Evolutionary conservation across 53 echinoderm and acorn worm genomes (phyloP).

Genomic region (Holothuria leucospilota): DNA sequence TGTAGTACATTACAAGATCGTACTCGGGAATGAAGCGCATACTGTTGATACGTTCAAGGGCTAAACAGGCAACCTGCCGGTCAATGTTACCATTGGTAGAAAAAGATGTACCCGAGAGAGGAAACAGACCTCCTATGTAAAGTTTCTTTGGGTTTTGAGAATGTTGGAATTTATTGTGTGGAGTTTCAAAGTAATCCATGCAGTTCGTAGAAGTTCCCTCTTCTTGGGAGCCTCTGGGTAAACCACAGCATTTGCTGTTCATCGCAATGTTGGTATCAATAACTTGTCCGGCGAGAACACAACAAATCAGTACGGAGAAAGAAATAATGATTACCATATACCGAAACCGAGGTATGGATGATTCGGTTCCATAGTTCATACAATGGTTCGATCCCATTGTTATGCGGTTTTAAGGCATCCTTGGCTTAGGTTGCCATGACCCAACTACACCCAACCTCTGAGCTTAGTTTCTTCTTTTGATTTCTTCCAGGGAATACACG

Average conservation of each 20-base stretch:
- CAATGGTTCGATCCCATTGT: slow-evolving; percentile 42
- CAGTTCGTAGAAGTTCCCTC: slow-evolving; percentile 21
- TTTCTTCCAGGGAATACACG: background rate
- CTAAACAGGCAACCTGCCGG: slow-evolving; percentile 85
- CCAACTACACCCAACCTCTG: background rate
- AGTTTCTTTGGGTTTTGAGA: slow-evolving; percentile 60
- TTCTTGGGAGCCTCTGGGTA: background rate
- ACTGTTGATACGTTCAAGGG: slow-evolving; percentile 83
- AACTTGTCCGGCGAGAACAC: slow-evolving; percentile 1
- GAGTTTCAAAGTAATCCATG: slow-evolving; percentile 31
- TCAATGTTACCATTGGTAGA: slow-evolving; percentile 78
- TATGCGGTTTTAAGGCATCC: background rate
- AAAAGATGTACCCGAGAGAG: slow-evolving; percentile 71
- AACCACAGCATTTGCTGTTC: slow-evolving; percentile 47
- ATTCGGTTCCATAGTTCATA: background rate
- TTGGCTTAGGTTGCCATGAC: slow-evolving; percentile 25
- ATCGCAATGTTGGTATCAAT: slow-evolving; percentile 43
- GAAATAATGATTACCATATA: background rate
- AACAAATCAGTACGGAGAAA: background rate
- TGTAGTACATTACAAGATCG: slow-evolving; percentile 89
- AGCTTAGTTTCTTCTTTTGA: background rate
- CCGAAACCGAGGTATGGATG: slow-evolving; percentile 11
- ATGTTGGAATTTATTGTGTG: slow-evolving; percentile 18
- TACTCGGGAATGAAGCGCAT: slow-evolving; percentile 78
- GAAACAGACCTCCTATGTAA: slow-evolving; percentile 90